Base-by-base conservation (phyloP, 1,140 invertebrate genomes). In the Achatina immaculata region DNA sequence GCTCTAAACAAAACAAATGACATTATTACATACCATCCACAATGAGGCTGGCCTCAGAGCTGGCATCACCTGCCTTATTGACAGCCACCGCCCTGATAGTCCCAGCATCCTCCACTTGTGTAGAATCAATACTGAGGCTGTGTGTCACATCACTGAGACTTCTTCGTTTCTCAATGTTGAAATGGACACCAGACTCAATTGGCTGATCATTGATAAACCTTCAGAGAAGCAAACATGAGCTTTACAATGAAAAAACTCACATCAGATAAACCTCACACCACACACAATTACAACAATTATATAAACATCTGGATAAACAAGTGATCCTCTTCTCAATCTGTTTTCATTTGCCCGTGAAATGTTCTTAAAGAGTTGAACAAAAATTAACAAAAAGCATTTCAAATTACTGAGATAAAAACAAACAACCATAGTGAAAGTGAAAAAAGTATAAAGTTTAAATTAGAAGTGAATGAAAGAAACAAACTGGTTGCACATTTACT, bases 61-160 rank as follows among this genome's bases (percentile, higher is more conserved):
- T 82, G 21, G 83, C 96, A 86, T 95, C 94, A 0, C 97, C 98
- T 4, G 98, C 93, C 74, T 97, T 96, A 88, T 99, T 99, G 81
- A 94, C 94, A 0, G 97, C 97, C 36, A 93, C 93, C 48, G 97
- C 94, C 24, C 94, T 94, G 89, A 98, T 98, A 76, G 94, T 93
- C 34, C 97, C 97, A 51, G 95, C 95, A 91, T 99, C 97, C 69
- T 95, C 94, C 0, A 94, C 92, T 6, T 93, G 94, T 0, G 97
- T 95, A 86, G 95, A 95, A 90, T 98, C 98, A 69, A 99, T 85
- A 51, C 78, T 87, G 0, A 90, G 83, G 58, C 87, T 90, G 69
- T 88, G 84, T 19, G 81, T 78, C 0, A 91, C 86, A 42, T 88
- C 86, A 24, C 81, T 83, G n/a, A 91, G 86, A 55, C 84, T 85